Conservation (phyloP, 2,797 vertebrate species). For the Eidolon dupreanum region DNA sequence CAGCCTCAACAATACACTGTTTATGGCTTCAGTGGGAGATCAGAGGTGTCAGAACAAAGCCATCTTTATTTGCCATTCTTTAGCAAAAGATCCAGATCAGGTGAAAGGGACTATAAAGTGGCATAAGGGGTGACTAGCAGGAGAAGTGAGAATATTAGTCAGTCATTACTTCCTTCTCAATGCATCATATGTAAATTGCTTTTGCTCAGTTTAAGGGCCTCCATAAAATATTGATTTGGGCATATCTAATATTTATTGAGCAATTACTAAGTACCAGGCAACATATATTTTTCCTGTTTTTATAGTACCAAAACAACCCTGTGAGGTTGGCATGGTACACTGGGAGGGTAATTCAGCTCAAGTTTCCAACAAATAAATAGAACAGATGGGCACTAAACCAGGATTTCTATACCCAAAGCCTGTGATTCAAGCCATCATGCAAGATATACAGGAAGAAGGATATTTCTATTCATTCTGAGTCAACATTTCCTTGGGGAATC, state of each 20-base stretch:
- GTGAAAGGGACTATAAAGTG: background rate
- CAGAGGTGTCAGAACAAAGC: background rate
- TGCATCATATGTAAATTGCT: background rate
- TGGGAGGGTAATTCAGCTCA: background rate
- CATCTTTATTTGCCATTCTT: background rate
- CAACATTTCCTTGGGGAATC: background rate
- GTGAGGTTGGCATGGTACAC: accelerated
- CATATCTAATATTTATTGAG: background rate
- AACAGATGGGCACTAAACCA: background rate
- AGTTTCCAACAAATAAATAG: background rate
- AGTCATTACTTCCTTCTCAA: background rate
- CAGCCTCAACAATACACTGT: too few relatives aligned
- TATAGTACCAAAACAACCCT: background rate
- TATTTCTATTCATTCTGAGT: background rate
- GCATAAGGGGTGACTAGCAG: background rate
- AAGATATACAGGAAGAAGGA: background rate
- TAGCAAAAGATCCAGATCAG: background rate
- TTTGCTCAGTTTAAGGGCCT: background rate
- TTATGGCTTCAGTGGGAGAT: background rate
- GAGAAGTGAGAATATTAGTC: background rate
- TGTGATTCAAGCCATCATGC: background rate
- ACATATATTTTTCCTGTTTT: background rate
- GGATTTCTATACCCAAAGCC: background rate
- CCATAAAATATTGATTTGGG: background rate
- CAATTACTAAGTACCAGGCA: background rate